Evolutionary conservation across 2,888 invertebrate genomes (phyloP).

Genomic region (Odiellus spinosus): DNA sequence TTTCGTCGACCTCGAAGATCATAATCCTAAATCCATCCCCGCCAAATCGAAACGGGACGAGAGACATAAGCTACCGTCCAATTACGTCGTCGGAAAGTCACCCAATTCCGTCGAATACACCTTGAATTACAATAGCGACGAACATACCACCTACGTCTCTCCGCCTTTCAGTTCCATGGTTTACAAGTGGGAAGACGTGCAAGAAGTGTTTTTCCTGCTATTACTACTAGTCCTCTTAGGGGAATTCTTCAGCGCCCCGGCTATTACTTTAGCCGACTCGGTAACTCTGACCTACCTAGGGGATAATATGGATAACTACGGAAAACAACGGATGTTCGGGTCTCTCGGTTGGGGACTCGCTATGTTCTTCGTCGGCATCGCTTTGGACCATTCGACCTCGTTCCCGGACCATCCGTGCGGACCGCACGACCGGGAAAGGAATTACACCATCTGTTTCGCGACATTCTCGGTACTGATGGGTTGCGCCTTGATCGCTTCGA

Average conservation of each 20-base stretch:
- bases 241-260: slow-evolving; percentile 94
- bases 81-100: slow-evolving; percentile 39
- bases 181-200: slow-evolving; percentile 70
- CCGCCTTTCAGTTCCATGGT: slow-evolving; percentile 88
- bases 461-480: slow-evolving; percentile 94
- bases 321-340: slow-evolving; percentile 94
- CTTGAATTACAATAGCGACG: slow-evolving; percentile 20
- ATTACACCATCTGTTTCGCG: slow-evolving; percentile 96
- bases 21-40: not conserved
- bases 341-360: slow-evolving; percentile 95
- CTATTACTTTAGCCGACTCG: slow-evolving; percentile 79
- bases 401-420: slow-evolving; percentile 65
- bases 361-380: slow-evolving; percentile 96
- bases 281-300: slow-evolving; percentile 47
- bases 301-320: slow-evolving; percentile 54
- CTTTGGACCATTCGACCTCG: slow-evolving; percentile 86
- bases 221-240: slow-evolving; percentile 83
- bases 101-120: slow-evolving; percentile 47
- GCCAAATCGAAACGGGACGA: not conserved
- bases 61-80: slow-evolving; percentile 20
- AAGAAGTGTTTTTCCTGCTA: slow-evolving; percentile 87
- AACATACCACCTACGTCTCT: slow-evolving; percentile 58
- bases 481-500: slow-evolving; percentile 77
- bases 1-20: too few relatives aligned
- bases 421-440: slow-evolving; percentile 78